Base-by-base conservation (phyloP, 2,797 vertebrate species). In the Galagoides demidoff region DNA sequence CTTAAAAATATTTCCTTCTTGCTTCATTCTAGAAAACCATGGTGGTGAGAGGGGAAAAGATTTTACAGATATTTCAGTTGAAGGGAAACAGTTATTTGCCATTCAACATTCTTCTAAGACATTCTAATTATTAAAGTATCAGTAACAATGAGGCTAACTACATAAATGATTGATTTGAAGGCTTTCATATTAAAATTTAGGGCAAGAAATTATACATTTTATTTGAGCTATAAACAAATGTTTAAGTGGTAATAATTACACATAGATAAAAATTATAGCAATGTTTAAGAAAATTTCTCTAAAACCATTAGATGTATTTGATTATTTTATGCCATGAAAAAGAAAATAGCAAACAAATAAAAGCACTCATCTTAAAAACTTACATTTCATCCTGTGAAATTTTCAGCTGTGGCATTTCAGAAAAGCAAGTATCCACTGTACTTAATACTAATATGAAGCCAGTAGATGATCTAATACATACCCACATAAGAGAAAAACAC, bases 1-100 rank as follows among this genome's bases (percentile, higher is more conserved):
- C 57, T 85, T 96, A 78, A 94, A 95, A 91, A 76, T 92, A 90
- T 63, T 20, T 49, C 66, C 17, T 95, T 4, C 78, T 95, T 14
- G 9, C 34, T 29, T 66, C 45, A 59, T 14, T 84, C 43, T 66
- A 93, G 39, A 96, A 96, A 93, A 34, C 43, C 37, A 83, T 39
- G 25, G 20, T 82, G 37, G 7, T 43, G 25, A 82, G 66, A 81
- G 11, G 87, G 31, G 63, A 89, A 94, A 57, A 4, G 3, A 73
- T 49, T 87, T 95, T 71, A 77, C 3, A 84, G 39, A 25, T 66
- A 34, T 71, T 74, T 27, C 2, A 77, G 59, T 9, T 13, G 16
- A 73, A 92, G 19, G 4, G 25, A 81, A 27, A 85, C 0, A 83
- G 2, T 0, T 85, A 45, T 79, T 73, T 86, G 22, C 27, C 25